Evolutionary conservation across 2,113 vertebrate species (phyloP), one percentile per base, ranked within the genome.

Genomic region (Bufo gargarizans): DNA sequence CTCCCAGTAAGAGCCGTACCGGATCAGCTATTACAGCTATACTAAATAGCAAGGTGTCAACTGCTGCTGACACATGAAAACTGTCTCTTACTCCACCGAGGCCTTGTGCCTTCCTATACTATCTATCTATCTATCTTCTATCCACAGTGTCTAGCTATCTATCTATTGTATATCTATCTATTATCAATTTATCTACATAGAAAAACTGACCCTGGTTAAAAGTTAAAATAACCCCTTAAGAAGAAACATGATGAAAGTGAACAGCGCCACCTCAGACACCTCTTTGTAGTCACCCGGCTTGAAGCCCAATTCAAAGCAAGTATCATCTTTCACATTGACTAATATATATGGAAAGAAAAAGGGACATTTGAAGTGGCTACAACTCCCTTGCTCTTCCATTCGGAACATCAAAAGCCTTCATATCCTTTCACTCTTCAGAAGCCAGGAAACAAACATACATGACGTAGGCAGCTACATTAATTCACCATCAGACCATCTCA

Each of bases 351-450:
- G 22, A 59, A 63, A 50, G 61, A 47, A 83, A 50, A 67, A 47
- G 22, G 53, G 76, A 8, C 49, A 53, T 71, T 53, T 84, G 47
- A 84, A 71, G 65, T 85, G 82, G 67, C 67, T 69, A 84, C 69
- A 85, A 56, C 67, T 20, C 69, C 69, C 65, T 43, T 10, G 61
- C 67, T 76, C 17, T 85, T 56, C 69, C 53, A 58, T 20, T 63
- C n/a, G 19, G 33, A 82, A 47, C 80, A 82, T 82, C 80, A 82
- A 81, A 59, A 82, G 43, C 59, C 47, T 19, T 82, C 9, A 10
- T 82, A 65, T 81, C 63, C 47, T 17, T 82, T 82, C 49, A 82
- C 17, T 69, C 82, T 84, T 43, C 20, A 84, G 82, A 84, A 82
- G 80, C 59, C 80, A 6, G 59, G 59, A 61, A 82, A 82, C 80